phyloP scores from a whole-genome alignment of 2,113 vertebrate species.

The Scytalopus superciliaris region DNA sequence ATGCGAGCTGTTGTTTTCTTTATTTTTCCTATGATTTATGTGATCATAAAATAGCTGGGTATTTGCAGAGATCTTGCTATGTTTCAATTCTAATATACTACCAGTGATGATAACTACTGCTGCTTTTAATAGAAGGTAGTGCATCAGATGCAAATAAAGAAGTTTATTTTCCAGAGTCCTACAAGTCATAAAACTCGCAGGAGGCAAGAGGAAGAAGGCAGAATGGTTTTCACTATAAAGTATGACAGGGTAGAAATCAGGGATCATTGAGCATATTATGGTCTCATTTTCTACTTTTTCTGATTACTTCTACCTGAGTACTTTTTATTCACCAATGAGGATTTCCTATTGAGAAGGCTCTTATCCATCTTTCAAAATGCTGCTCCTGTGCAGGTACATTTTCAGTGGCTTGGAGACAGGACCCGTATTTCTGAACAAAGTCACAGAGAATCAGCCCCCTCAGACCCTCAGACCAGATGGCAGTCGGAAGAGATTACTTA shows the following conservation, averaged over 20 bases:
- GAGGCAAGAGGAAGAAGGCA: background rate
- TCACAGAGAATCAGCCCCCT: background rate
- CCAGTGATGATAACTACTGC: background rate
- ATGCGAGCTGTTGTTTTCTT: background rate
- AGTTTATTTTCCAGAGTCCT: background rate
- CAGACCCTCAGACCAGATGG: background rate
- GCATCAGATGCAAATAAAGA: background rate
- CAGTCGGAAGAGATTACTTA: background rate
- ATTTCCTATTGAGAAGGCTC: background rate
- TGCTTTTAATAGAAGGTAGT: constrained; percentile 14
- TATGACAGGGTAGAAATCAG: background rate
- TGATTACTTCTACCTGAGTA: background rate
- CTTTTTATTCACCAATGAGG: background rate
- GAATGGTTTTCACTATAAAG: background rate
- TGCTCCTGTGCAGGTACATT: background rate
- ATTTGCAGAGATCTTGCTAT: background rate
- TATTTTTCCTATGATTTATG: constrained; percentile 6
- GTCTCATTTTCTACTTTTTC: background rate
- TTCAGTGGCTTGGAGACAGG: background rate
- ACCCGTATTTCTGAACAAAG: background rate
- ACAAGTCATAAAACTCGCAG: background rate
- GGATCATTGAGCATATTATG: background rate
- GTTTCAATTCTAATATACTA: constrained; percentile 24
- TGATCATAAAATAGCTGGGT: background rate
- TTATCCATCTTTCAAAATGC: background rate